A percentile compares a stretch with the other conserved stretches of the same genome.
phyloP scores from a whole-genome alignment of 2,797 vertebrate genomes.

The Kryptopterus vitreolus region DNA sequence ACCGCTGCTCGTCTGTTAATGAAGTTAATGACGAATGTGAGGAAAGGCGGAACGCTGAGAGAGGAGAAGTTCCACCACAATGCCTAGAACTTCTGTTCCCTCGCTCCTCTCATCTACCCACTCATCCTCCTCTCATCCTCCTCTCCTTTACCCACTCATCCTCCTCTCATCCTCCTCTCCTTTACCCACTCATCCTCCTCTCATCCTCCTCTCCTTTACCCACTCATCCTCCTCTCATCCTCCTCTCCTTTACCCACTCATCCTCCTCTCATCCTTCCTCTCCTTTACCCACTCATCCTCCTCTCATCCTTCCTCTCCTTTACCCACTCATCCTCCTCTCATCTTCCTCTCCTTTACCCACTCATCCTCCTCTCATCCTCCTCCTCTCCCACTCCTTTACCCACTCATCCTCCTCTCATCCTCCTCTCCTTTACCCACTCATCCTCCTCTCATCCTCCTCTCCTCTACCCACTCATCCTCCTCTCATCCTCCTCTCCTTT shows the following conservation, averaged over 20 bases:
- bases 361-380: conserved; percentile 37
- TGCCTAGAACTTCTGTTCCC: conserved; percentile 73
- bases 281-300: no score
- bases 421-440: no score
- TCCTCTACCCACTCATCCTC: background rate
- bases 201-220: conserved; percentile 47
- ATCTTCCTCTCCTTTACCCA: conserved; percentile 19
- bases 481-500: conserved; percentile 62
- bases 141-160: conserved; percentile 40
- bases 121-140: conserved; percentile 59
- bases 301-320: no score
- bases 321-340: background rate
- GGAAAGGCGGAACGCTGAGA: conserved; percentile 82
- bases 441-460: no score
- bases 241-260: conserved; percentile 49
- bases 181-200: conserved; percentile 53
- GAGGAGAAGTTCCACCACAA: conserved; percentile 81
- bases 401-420: background rate
- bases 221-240: conserved; percentile 55
- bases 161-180: conserved; percentile 43
- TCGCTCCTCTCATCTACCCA: conserved; percentile 47
- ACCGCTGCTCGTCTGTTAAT: conserved; percentile 84
- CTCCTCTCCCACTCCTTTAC: background rate
- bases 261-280: conserved; percentile 27
- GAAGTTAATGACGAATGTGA: conserved; percentile 87